Evolutionary conservation across 30 jellyfish, hydroid and myxozoan genomes (phyloP).

Genomic region (Catostylus mosaicus): DNA sequence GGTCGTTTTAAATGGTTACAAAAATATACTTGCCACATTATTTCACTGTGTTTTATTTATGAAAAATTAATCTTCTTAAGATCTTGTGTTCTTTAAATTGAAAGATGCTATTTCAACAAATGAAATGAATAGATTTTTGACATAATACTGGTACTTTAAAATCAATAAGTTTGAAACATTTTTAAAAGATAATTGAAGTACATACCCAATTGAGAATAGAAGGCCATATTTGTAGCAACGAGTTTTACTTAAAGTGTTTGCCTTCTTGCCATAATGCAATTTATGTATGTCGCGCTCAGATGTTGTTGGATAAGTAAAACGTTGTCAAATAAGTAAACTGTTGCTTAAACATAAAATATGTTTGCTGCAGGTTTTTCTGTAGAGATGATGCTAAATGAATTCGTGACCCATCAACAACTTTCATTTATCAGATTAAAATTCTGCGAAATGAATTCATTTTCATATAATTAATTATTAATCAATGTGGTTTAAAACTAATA

Average conservation of each 20-base stretch:
- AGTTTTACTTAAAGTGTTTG: too few species aligned
- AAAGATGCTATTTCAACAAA: background rate
- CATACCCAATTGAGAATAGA: background rate
- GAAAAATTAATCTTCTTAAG: too few species aligned
- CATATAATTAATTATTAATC: background rate
- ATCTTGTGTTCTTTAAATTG: too few species aligned
- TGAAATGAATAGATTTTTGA: background rate
- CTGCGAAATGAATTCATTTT: slow-evolving; percentile 6
- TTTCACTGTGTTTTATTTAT: background rate
- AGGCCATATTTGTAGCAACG: background rate
- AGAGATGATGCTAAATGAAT: background rate
- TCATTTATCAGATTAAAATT: background rate
- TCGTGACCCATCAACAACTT: slow-evolving; percentile 10
- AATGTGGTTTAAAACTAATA: background rate
- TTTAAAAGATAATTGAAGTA: background rate
- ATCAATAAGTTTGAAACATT: background rate
- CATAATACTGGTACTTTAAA: background rate
- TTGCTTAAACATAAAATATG: background rate
- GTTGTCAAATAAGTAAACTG: too few species aligned
- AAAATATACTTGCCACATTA: background rate
- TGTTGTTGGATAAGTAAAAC: too few species aligned
- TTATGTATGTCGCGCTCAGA: background rate
- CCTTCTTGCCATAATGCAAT: background rate
- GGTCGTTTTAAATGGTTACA: background rate
- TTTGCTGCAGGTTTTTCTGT: background rate